A percentile compares a stretch with the other conserved stretches of the same genome.
These are phyloP conservation scores for Kryphioiulus occultus DNA, from an alignment of 2,888 invertebrate genomes.

Conservation along the genomic window DNA sequence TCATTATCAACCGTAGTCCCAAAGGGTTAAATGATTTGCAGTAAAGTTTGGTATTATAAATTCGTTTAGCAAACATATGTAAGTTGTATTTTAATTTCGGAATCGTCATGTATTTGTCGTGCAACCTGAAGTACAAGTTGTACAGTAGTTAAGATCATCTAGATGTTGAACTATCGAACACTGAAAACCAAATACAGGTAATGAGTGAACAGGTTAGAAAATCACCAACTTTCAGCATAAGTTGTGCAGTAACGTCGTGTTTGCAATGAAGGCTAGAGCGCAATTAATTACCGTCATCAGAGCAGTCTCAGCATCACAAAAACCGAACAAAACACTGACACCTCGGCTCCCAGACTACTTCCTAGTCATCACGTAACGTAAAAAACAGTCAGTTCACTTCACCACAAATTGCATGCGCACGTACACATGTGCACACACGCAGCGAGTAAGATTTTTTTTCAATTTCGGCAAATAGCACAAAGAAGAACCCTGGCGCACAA, in stretches of 20 bases:
- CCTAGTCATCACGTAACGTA: background rate
- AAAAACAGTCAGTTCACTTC: background rate
- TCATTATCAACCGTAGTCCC: too few species aligned
- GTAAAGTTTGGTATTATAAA: too few species aligned
- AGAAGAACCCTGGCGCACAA: background rate
- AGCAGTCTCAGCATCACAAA: background rate
- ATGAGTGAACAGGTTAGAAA: too few species aligned
- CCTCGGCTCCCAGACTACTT: background rate
- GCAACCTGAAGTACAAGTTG: too few species aligned
- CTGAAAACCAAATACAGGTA: too few species aligned
- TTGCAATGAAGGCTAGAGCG: background rate
- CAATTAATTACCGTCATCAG: background rate
- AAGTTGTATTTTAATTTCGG: too few species aligned
- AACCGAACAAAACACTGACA: constrained; percentile 6
- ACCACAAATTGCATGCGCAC: background rate
- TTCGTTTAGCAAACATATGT: too few species aligned
- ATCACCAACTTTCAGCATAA: background rate
- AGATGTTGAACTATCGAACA: too few species aligned
- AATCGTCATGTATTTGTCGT: too few species aligned
- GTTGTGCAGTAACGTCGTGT: background rate
- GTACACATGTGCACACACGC: background rate
- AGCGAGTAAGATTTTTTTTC: background rate
- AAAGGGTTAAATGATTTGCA: too few species aligned
- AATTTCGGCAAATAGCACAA: background rate
- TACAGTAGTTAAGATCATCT: too few species aligned